Evolutionary conservation across 1,140 invertebrate genomes (phyloP).

Genomic region (Mylabris phalerata): DNA sequence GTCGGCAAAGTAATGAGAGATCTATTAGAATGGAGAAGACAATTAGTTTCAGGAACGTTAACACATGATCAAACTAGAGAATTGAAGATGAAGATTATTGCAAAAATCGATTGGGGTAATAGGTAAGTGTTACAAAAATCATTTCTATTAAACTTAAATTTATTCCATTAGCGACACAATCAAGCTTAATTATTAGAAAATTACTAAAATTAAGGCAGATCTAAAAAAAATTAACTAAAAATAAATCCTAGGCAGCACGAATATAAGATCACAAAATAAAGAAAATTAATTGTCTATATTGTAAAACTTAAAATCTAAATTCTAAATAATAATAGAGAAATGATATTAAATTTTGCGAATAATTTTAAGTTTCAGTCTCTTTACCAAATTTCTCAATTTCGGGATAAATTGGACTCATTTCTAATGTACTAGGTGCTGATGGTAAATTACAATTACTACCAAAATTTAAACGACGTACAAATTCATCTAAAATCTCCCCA

Average conservation of each 20-base stretch:
- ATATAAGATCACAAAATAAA: background rate
- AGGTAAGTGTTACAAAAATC: constrained; percentile 54
- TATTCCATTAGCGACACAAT: no score
- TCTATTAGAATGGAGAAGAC: constrained; percentile 73
- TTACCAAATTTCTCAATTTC: constrained; percentile 68
- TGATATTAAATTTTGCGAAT: background rate
- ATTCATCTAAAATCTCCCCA: constrained; percentile 62
- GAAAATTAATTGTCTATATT: no score
- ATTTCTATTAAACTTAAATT: no score
- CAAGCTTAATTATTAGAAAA: no score
- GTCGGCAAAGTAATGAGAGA: constrained; percentile 84
- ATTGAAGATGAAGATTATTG: constrained; percentile 76
- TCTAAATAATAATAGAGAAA: no score
- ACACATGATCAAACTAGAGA: constrained; percentile 85
- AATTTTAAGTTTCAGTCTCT: constrained; percentile 67
- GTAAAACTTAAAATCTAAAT: no score
- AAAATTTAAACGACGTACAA: constrained; percentile 56
- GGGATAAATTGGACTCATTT: constrained; percentile 78
- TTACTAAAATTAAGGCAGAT: background rate
- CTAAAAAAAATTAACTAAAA: background rate
- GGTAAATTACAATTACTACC: constrained; percentile 62
- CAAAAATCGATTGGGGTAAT: constrained; percentile 93
- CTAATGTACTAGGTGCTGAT: constrained; percentile 73
- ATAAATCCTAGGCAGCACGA: constrained; percentile 1
- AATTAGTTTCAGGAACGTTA: constrained; percentile 76